Base-by-base conservation (phyloP, 2,113 vertebrate species). In the Puffinus mauretanicus region DNA sequence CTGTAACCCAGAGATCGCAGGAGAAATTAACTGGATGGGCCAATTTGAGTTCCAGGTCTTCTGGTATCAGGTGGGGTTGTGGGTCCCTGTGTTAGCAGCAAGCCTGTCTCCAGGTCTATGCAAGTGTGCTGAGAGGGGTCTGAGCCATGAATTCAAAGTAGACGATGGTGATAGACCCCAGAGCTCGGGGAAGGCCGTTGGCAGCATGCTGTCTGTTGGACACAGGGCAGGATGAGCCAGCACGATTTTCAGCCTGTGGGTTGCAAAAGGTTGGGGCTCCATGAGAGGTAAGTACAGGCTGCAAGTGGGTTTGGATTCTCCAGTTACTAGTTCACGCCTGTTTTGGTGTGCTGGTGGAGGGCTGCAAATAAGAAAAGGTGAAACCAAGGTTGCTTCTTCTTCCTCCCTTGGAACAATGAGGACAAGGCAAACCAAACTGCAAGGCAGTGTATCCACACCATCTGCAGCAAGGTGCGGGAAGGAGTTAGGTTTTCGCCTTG, bases 91-190 rank as follows among this genome's bases (percentile, higher is more conserved):
- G 47, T 36, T 40, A 86, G 72, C 51, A 89, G 38, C 0, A 0
- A 46, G 21, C 42, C 24, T 57, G 18, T 58, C n/a, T 86, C 60
- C 22, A 66, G 51, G 11, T 62, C 77, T 18, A 16, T 29, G 13
- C 4, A 27, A 36, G 16, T 2, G 0, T 75, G 40, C 30, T 0
- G 0, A 69, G 54, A 54, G 44, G 22, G 20, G 32, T 73, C 19
- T 71, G 65, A 91, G 15, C 46, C 13, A 4, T 51, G 29, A 73
- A 30, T 46, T 67, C 13, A 2, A 32, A 20, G 29, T 6, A n/a
- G 34, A 24, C 0, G 5, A 30, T 65, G 32, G 27, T 32, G 61
- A 30, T 14, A 32, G 16, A 34, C 10, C n/a, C 38, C 10, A 64
- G 73, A 60, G 32, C n/a, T 65, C 19, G 21, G 13, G 14, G 24